These are phyloP conservation scores for Rostratula benghalensis DNA, from an alignment of 2,113 vertebrate species.

Conservation along the genomic window DNA sequence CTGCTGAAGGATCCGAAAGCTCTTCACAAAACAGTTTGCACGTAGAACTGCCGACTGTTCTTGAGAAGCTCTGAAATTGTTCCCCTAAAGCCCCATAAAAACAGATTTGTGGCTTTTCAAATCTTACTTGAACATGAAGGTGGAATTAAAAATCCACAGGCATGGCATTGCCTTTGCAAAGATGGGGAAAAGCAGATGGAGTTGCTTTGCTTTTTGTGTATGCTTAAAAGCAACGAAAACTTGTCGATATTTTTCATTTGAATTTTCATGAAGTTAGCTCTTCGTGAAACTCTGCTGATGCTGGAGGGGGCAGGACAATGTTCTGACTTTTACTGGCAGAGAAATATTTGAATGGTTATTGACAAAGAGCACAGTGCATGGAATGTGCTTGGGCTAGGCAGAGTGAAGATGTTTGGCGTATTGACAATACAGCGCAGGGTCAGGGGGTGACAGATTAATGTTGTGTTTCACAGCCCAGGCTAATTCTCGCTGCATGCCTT, in stretches of 20 bases:
- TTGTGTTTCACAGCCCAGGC: constrained; percentile 38
- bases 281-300: constrained; percentile 38
- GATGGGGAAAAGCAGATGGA: constrained; percentile 5
- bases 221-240: constrained; percentile 15
- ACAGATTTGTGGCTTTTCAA: constrained; percentile 1
- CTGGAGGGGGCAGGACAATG: constrained; percentile 39
- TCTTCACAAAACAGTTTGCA: background rate
- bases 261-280: constrained; percentile 53
- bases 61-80: background rate
- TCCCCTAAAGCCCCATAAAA: background rate
- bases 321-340: constrained; percentile 44
- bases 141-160: constrained; percentile 29
- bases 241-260: constrained; percentile 58
- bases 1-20: background rate
- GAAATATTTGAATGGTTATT: constrained; percentile 38
- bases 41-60: background rate
- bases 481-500: constrained; percentile 1
- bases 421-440: constrained; percentile 57
- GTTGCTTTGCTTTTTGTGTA: background rate
- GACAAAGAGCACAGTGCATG: constrained; percentile 47
- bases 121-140: background rate
- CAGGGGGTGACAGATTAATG: constrained; percentile 57
- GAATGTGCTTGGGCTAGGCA: constrained; percentile 56
- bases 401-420: constrained; percentile 55
- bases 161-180: background rate